A percentile compares a stretch with the other conserved stretches of the same genome.
These are phyloP conservation scores for Drosophila subobscura DNA, from an alignment of 1,140 invertebrate species.

Conservation along the genomic window DNA sequence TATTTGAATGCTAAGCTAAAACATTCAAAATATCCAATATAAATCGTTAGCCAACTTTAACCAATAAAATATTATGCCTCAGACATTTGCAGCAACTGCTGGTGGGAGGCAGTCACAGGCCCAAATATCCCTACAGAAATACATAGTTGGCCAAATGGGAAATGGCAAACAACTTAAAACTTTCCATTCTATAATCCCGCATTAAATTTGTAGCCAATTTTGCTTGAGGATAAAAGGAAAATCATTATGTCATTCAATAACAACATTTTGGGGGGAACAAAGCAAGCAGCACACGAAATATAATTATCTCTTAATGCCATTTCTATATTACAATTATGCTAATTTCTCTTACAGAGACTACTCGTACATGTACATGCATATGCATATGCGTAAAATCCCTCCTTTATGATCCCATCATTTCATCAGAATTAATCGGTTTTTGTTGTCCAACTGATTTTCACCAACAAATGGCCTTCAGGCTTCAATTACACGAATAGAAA, in stretches of 20 bases:
- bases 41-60: constrained; percentile 70
- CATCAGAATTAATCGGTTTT: constrained; percentile 16
- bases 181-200: too few relatives aligned
- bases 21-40: constrained; percentile 71
- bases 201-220: too few relatives aligned
- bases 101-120: background rate
- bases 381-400: background rate
- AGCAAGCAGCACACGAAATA: background rate
- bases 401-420: constrained; percentile 4
- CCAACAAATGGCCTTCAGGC: constrained; percentile 32
- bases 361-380: too few relatives aligned
- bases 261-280: too few relatives aligned
- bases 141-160: background rate
- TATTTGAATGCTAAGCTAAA: constrained; percentile 72
- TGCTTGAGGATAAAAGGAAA: background rate
- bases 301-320: constrained; percentile 26
- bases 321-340: too few relatives aligned
- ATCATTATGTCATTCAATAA: background rate
- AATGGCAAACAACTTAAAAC: too few relatives aligned
- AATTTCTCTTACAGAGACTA: background rate
- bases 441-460: constrained; percentile 22
- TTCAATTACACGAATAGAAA: constrained; percentile 37
- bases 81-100: constrained; percentile 34
- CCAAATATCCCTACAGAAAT: background rate
- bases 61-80: constrained; percentile 69